phyloP scores from a whole-genome alignment of 2,888 invertebrate genomes.

The Ormyrus thymus region DNA sequence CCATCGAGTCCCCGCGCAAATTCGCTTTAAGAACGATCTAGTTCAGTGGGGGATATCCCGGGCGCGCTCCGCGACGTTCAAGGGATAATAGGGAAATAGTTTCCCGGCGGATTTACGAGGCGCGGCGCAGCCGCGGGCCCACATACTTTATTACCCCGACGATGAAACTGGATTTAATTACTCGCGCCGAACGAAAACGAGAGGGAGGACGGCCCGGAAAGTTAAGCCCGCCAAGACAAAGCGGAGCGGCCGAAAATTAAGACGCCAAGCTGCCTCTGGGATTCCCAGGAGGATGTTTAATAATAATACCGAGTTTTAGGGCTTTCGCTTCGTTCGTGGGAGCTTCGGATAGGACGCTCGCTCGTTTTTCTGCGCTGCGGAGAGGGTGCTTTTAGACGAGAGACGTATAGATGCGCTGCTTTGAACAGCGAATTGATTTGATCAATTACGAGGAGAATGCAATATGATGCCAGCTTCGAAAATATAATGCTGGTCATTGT shows the following conservation, averaged over 20 bases:
- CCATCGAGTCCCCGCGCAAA: not conserved
- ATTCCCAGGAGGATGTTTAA: conserved; percentile 40
- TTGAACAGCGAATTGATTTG: no score
- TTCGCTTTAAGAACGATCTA: conserved; percentile 24
- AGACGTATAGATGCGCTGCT: no score
- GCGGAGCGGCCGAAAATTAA: conserved; percentile 43
- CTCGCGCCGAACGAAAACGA: conserved; percentile 49
- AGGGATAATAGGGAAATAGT: conserved; percentile 57
- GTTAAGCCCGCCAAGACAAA: conserved; percentile 49
- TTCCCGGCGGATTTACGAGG: conserved; percentile 56
- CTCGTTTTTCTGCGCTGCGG: no score
- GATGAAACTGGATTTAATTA: conserved; percentile 59
- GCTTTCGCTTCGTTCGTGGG: no score
- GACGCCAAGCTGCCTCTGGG: conserved; percentile 18
- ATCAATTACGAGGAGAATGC: no score
- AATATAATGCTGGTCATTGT: no score
- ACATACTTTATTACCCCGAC: conserved; percentile 56
- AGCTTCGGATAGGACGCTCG: no score
- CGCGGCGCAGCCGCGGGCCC: conserved; percentile 22
- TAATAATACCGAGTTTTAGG: conserved; percentile 22
- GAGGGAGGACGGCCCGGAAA: conserved; percentile 15
- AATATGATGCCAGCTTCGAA: no score
- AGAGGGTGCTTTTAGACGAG: no score
- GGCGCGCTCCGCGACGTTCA: not conserved
- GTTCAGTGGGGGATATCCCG: not conserved